Conservation (phyloP, 2,888 invertebrate species). For the Mesorhabditis spiculigera region DNA sequence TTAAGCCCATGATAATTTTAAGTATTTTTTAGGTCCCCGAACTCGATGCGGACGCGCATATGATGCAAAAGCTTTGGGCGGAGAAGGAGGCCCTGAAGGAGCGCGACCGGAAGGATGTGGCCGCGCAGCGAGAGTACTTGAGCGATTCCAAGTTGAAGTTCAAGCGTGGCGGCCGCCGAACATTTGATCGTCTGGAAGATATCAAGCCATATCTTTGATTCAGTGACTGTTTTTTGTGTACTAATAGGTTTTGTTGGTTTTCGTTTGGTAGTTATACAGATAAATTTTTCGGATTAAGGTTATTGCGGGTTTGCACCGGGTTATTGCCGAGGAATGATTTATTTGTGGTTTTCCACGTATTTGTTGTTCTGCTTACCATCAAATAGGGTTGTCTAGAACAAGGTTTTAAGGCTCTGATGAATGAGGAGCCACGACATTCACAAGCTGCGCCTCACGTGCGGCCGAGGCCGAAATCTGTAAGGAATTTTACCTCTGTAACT, state of each 20-base stretch:
- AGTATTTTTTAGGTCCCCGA: conserved; percentile 32
- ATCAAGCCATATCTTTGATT: not conserved
- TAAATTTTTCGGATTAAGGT: not conserved
- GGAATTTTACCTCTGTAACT: too few relatives aligned
- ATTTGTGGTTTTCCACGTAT: too few relatives aligned
- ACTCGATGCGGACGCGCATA: conserved; percentile 54
- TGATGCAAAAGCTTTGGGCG: conserved; percentile 55
- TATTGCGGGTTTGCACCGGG: too few relatives aligned
- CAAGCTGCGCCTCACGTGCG: too few relatives aligned
- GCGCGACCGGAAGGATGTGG: conserved; percentile 28
- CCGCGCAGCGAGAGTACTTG: conserved; percentile 18
- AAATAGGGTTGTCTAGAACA: too few relatives aligned
- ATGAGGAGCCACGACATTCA: too few relatives aligned
- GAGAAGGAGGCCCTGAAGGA: conserved; percentile 50
- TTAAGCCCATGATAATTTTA: not conserved
- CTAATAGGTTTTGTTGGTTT: not conserved
- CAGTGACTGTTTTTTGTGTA: not conserved
- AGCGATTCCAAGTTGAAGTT: conserved; percentile 33
- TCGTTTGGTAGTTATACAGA: too few relatives aligned
- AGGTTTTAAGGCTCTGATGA: too few relatives aligned
- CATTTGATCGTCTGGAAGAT: conserved; percentile 23
- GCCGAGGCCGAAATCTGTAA: too few relatives aligned
- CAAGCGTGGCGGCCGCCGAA: conserved; percentile 33
- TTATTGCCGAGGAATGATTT: too few relatives aligned
- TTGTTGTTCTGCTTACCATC: too few relatives aligned